phyloP scores from a whole-genome alignment of 2,797 vertebrate genomes.

The Coendou prehensilis region DNA sequence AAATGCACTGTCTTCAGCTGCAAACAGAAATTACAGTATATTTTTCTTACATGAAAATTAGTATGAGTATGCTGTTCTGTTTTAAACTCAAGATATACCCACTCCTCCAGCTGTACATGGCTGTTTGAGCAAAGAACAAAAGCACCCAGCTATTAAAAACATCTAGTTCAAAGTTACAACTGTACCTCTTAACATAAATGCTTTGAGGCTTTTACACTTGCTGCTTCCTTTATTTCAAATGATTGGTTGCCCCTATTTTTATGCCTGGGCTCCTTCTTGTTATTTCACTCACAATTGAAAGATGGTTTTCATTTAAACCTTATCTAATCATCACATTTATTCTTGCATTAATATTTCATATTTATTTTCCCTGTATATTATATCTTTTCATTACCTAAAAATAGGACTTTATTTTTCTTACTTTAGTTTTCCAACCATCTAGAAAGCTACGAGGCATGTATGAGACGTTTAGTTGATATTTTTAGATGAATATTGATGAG shows the following conservation, averaged over 20 bases:
- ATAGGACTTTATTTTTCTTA: background rate
- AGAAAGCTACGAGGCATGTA: background rate
- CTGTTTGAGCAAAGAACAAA: constrained; percentile 15
- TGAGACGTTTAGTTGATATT: background rate
- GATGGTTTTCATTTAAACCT: background rate
- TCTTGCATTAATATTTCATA: background rate
- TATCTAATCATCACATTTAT: background rate
- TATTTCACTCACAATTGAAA: background rate
- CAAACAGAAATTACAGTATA: background rate
- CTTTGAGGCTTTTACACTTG: background rate
- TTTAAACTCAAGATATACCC: background rate
- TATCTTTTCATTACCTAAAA: background rate
- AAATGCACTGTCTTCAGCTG: background rate
- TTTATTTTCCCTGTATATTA: background rate
- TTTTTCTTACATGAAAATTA: background rate
- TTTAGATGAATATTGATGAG: background rate
- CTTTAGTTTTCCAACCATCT: background rate
- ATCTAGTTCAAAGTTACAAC: background rate
- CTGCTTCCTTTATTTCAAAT: background rate
- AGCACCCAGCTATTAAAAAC: background rate
- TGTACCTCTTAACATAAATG: background rate
- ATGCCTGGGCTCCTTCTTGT: background rate
- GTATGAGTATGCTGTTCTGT: background rate
- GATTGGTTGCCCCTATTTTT: background rate
- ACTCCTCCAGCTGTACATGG: background rate